Evolutionary conservation across 92 coral and sea anemone genomes (phyloP).

Genomic region (Desmophyllum pertusum): DNA sequence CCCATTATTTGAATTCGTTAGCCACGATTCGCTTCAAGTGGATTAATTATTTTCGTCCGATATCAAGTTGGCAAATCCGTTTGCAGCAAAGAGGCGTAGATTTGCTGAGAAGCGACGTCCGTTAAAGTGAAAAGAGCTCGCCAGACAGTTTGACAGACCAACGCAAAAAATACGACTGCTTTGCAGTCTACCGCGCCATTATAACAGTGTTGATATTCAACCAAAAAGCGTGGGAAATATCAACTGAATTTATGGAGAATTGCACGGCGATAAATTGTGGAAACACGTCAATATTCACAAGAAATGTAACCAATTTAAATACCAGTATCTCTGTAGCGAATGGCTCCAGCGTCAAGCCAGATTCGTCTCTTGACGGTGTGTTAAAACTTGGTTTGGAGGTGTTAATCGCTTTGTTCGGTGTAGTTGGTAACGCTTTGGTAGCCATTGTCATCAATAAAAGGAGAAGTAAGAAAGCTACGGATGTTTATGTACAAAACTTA

Average conservation of each 20-base stretch:
- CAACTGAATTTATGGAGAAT: not conserved
- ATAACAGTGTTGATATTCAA: too few relatives aligned
- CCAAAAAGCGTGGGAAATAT: too few relatives aligned
- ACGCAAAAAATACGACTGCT: too few relatives aligned
- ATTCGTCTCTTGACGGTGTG: not conserved
- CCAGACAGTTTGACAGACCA: too few relatives aligned
- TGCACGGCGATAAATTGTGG: not conserved
- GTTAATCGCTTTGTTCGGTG: slow-evolving; percentile 39
- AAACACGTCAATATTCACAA: not conserved
- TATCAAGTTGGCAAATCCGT: too few relatives aligned
- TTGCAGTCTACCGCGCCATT: too few relatives aligned
- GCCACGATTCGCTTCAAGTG: too few relatives aligned
- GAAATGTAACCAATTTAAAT: not conserved
- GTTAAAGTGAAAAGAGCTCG: too few relatives aligned
- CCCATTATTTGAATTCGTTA: too few relatives aligned
- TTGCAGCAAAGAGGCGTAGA: too few relatives aligned
- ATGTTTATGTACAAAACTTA: slow-evolving; percentile 56
- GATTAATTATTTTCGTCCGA: too few relatives aligned
- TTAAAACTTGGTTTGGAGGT: slow-evolving; percentile 11
- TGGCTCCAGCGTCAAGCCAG: not conserved
- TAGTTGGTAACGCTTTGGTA: slow-evolving; percentile 56
- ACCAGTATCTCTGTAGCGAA: not conserved
- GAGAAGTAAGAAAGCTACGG: slow-evolving; percentile 33
- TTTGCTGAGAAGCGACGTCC: too few relatives aligned
- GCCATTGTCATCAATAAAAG: slow-evolving; percentile 31